Evolutionary conservation across 2,888 invertebrate genomes (phyloP), one percentile per base, ranked within the genome.

Genomic region (Agrotis segetum): DNA sequence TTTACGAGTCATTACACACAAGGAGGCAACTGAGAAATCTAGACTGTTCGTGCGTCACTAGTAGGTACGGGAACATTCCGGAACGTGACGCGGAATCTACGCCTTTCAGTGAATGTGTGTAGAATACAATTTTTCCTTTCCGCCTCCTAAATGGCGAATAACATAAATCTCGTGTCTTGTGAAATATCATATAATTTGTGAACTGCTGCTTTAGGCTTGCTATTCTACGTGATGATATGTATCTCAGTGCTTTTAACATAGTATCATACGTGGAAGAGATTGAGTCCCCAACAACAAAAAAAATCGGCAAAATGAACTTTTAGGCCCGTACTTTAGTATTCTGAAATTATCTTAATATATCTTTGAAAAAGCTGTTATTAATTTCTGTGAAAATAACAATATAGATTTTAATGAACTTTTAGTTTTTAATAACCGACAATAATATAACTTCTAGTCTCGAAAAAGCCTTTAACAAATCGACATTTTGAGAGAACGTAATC

Each of bases 131-230:
- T 85, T 87, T 86, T 85, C 84, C 82, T 85, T 74, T 79, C 76
- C 82, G 80, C 86, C 87, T 86, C 83, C 82, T 81, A 85, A 87
- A 89, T 79, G 85, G 85, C 81, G 81, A 81, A 87, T 87, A 82
- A 80, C 83, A 88, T 89, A 88, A 88, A 89, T 89, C 79, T 71
- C 65, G 82, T 77, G 78, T 66, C 56, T 67, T 67, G 71, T 83
- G 84, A 87, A 86, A 86, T 87, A 85, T 87, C 82, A 78, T 82
- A 83, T 85, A 85, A 86, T 87, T 85, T 85, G 75, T 58, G 83
- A 72, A 75, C 70, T 69, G 83, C 83, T 86, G 83, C 84, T 85
- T 87, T 52, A 72, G 62, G 63, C 59, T 68, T 77, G 77, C 65
- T 76, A 29, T 50, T 47, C 72, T 47, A 55, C 46, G 53, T 14